Evolutionary conservation across 35 echinoderm and acorn worm species (phyloP).

Genomic region (Nesometra sesokonis): DNA sequence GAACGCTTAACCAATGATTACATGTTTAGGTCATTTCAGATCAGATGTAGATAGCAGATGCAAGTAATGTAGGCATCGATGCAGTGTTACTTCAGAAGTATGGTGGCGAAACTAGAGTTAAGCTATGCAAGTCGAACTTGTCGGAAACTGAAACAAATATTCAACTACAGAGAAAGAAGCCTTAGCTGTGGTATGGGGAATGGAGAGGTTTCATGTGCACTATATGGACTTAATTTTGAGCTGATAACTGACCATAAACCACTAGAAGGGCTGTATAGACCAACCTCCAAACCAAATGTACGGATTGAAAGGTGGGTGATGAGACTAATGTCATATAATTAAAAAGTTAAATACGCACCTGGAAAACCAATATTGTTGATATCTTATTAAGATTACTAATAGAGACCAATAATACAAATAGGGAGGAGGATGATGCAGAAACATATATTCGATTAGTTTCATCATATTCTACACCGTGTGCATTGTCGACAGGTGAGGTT

Average conservation of each 20-base stretch:
- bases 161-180: conserved; percentile 68
- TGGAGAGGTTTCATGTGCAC: conserved; percentile 51
- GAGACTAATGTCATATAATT: conserved; percentile 9
- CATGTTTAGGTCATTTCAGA: conserved; percentile 33
- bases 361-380: conserved; percentile 37
- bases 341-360: conserved; percentile 18
- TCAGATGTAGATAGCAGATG: conserved; percentile 31
- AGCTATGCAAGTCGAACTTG: conserved; percentile 16
- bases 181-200: conserved; percentile 43
- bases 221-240: conserved; percentile 49
- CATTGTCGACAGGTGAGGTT: conserved; percentile 26
- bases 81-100: conserved; percentile 32
- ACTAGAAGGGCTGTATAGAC: conserved; percentile 49
- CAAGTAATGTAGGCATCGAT: conserved; percentile 36
- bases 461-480: conserved; percentile 19
- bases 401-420: not conserved
- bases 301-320: conserved; percentile 16
- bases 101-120: conserved; percentile 35
- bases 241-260: conserved; percentile 61
- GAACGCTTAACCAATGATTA: conserved; percentile 30
- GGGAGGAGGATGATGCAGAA: not conserved
- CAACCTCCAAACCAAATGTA: conserved; percentile 6
- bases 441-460: conserved; percentile 26
- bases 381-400: conserved; percentile 13
- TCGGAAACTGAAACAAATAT: conserved; percentile 36